Conservation (phyloP, 1,140 invertebrate genomes). For the Atopsyche davidsoni region DNA sequence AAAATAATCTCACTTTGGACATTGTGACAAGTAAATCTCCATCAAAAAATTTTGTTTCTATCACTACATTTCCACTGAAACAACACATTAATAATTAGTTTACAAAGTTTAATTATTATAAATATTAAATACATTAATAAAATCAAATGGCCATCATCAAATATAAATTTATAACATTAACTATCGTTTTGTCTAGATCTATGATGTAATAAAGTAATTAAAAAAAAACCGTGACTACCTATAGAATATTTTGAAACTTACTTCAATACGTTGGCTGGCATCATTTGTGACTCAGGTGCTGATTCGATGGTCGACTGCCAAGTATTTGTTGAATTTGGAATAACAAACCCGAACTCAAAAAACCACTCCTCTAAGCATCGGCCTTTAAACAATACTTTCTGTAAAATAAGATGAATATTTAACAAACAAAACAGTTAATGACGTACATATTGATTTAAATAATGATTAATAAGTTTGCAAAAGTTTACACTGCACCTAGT, state of each 20-base stretch:
- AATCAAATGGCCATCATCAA: too few relatives aligned
- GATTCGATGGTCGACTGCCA: slow-evolving; percentile 99
- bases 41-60: slow-evolving; percentile 98
- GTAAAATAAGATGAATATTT: too few relatives aligned
- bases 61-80: slow-evolving; percentile 95
- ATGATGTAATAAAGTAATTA: slow-evolving; percentile 12
- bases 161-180: too few relatives aligned
- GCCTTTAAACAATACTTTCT: slow-evolving; percentile 72
- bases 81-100: slow-evolving; percentile 39
- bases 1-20: slow-evolving; percentile 92
- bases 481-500: too few relatives aligned
- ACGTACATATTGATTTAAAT: too few relatives aligned
- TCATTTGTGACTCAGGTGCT: slow-evolving; percentile 99
- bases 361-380: slow-evolving; percentile 93
- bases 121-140: too few relatives aligned
- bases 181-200: background rate
- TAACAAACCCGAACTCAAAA: slow-evolving; percentile 99
- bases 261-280: slow-evolving; percentile 96
- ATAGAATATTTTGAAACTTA: slow-evolving; percentile 32
- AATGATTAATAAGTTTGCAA: too few relatives aligned
- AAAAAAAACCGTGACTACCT: background rate
- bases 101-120: too few relatives aligned
- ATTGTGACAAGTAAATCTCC: slow-evolving; percentile 91
- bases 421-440: too few relatives aligned
- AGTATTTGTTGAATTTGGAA: slow-evolving; percentile 97